Percentiles rank a stretch among this genome's conserved stretches.
Conservation (phyloP, 2,888 invertebrate species). For the Dicycla oo region DNA sequence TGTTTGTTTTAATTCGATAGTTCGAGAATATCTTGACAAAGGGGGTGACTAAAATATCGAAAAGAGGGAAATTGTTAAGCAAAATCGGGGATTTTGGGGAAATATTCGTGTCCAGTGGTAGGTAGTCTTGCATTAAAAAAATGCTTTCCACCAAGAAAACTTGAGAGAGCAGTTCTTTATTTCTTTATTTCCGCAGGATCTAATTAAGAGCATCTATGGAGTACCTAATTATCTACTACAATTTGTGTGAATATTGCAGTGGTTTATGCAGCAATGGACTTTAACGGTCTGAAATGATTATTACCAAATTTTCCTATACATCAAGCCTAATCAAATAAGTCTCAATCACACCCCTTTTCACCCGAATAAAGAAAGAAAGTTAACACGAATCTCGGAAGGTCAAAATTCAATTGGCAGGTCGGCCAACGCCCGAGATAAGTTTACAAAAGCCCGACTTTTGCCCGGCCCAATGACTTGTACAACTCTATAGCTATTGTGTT, state of each 20-base stretch:
- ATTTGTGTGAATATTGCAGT: neutral
- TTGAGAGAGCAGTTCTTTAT: neutral
- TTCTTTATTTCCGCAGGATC: neutral
- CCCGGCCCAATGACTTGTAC: constrained; percentile 64
- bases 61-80: too few relatives aligned
- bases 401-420: constrained; percentile 58
- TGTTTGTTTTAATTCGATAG: neutral
- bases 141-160: neutral
- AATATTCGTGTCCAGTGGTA: neutral
- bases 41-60: neutral
- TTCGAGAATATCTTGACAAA: neutral
- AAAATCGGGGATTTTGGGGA: neutral
- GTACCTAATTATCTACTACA: neutral
- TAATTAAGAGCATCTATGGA: neutral
- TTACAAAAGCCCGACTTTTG: constrained; percentile 57
- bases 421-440: constrained; percentile 40
- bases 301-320: constrained; percentile 2
- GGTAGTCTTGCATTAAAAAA: neutral
- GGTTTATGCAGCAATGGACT: neutral
- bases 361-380: constrained; percentile 32
- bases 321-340: constrained; percentile 25
- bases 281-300: neutral
- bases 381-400: constrained; percentile 45
- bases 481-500: constrained; percentile 62
- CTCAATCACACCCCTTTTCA: constrained; percentile 24